A percentile compares a stretch with the other conserved stretches of the same genome.
phyloP scores from a whole-genome alignment of 2,888 invertebrate species.

The Oeneis ivallda region DNA sequence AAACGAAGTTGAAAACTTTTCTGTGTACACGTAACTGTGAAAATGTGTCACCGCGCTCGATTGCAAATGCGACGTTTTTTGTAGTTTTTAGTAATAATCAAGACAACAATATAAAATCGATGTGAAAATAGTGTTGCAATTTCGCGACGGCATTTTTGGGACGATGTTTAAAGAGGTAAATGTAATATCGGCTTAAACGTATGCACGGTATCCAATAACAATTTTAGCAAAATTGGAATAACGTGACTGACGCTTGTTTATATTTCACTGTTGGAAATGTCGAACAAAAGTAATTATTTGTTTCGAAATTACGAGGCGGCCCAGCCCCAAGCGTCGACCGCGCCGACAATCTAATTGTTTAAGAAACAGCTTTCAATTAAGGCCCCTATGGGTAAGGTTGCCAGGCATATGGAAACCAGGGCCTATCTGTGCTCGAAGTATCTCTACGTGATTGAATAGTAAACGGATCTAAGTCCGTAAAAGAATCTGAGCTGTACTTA shows the following conservation, averaged over 20 bases:
- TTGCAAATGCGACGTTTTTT: no score
- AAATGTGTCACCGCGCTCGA: no score
- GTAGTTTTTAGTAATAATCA: no score
- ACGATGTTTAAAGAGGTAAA: no score
- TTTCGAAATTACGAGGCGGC: conserved; percentile 53
- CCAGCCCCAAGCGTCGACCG: conserved; percentile 41
- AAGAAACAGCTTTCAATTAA: conserved; percentile 64
- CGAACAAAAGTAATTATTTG: conserved; percentile 64
- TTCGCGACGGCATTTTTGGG: no score
- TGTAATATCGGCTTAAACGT: neutral
- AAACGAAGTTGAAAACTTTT: no score
- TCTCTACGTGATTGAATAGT: neutral
- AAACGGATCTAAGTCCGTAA: neutral
- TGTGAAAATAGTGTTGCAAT: no score
- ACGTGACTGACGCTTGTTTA: conserved; percentile 49
- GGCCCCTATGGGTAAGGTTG: conserved; percentile 23
- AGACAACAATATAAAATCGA: no score
- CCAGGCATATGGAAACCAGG: neutral
- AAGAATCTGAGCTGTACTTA: no score
- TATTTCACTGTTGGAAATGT: conserved; percentile 41
- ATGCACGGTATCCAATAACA: conserved; percentile 7
- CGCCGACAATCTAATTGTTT: conserved; percentile 64
- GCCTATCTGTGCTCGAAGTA: neutral
- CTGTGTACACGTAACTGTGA: no score
- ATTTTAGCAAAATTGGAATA: conserved; percentile 21